A percentile compares a stretch with the other conserved stretches of the same genome.
Evolutionary conservation across 2,113 vertebrate genomes (phyloP).

Genomic region (Puntigrus tetrazona): DNA sequence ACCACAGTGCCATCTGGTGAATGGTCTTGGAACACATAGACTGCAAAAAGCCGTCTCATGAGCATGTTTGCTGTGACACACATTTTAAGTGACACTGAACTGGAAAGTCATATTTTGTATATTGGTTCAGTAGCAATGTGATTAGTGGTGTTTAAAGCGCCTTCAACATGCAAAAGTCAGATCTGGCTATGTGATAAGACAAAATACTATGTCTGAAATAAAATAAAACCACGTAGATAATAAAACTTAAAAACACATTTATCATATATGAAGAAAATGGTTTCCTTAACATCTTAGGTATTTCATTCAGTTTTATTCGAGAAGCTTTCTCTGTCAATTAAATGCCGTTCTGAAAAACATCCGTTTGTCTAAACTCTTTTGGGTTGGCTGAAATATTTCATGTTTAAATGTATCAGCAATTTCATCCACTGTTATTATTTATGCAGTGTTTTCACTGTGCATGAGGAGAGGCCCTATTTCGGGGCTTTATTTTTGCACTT

Average conservation of each 20-base stretch:
- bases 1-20: slow-evolving; percentile 36
- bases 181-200: too few relatives aligned
- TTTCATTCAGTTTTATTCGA: not conserved
- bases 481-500: not conserved
- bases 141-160: not conserved
- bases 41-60: not conserved
- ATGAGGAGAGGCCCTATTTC: not conserved
- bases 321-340: not conserved
- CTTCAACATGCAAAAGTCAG: not conserved
- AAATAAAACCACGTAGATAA: not conserved
- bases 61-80: not conserved
- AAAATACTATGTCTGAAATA: not conserved
- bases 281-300: not conserved
- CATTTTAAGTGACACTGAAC: not conserved
- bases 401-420: not conserved
- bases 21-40: not conserved
- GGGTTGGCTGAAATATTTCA: not conserved
- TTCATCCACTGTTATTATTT: not conserved
- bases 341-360: not conserved
- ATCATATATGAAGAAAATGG: not conserved
- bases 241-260: not conserved
- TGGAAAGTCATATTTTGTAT: slow-evolving; percentile 3
- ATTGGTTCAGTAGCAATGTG: not conserved
- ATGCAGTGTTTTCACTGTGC: not conserved
- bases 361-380: not conserved